A percentile compares a stretch with the other conserved stretches of the same genome.
These are phyloP conservation scores for Brachionus rotundiformis DNA, from an alignment of 1,140 invertebrate genomes.

Conservation along the genomic window DNA sequence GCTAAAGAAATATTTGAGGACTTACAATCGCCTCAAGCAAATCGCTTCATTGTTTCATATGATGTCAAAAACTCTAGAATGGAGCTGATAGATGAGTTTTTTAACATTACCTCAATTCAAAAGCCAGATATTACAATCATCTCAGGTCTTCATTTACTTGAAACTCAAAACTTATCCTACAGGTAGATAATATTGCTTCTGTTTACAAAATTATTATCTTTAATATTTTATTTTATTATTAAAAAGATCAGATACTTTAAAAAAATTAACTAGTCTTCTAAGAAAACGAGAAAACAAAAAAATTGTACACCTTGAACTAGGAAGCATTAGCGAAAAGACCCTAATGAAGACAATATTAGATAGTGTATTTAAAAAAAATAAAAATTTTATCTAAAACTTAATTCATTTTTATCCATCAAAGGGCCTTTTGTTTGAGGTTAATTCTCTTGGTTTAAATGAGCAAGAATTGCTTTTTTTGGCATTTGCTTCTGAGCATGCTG, in stretches of 20 bases:
- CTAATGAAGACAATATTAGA: conserved; percentile 60
- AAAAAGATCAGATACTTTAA: conserved; percentile 57
- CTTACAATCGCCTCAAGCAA: conserved; percentile 61
- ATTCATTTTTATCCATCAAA: neutral
- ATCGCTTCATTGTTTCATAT: conserved; percentile 65
- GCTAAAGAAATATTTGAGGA: conserved; percentile 63
- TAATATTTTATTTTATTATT: neutral
- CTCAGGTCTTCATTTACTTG: conserved; percentile 65
- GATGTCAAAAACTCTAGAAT: conserved; percentile 62
- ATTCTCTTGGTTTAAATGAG: conserved; percentile 53
- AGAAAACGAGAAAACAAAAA: conserved; percentile 58
- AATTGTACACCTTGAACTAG: conserved; percentile 65
- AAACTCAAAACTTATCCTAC: conserved; percentile 56
- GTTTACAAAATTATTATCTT: too few relatives aligned
- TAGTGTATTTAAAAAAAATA: conserved; percentile 56
- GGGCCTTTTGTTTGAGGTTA: conserved; percentile 34
- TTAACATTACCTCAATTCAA: conserved; percentile 58
- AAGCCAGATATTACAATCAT: conserved; percentile 63
- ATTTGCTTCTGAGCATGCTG: neutral
- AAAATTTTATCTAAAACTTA: neutral
- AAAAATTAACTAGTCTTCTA: conserved; percentile 59
- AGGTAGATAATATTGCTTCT: too few relatives aligned
- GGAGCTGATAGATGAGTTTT: conserved; percentile 64
- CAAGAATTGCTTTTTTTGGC: conserved; percentile 52
- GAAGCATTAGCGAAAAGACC: conserved; percentile 63